phyloP scores from a whole-genome alignment of 2,888 invertebrate species.

The Brachypalpus laphriformis region DNA sequence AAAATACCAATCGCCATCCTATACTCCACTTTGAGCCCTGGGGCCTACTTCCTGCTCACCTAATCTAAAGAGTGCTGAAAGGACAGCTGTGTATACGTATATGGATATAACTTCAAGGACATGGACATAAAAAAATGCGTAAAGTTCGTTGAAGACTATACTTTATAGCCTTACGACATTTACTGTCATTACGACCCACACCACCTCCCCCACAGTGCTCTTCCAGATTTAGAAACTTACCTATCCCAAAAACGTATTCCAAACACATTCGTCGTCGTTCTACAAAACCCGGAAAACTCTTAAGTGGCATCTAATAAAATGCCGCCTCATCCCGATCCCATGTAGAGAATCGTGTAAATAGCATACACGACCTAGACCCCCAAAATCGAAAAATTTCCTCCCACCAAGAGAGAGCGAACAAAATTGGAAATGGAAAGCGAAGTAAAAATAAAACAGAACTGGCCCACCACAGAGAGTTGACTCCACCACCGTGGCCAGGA shows the following conservation, averaged over 20 bases:
- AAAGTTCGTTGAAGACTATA: background rate
- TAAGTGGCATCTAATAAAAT: slow-evolving; percentile 26
- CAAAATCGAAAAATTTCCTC: slow-evolving; percentile 10
- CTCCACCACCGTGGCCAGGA: background rate
- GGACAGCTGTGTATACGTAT: background rate
- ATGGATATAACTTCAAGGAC: slow-evolving; percentile 1
- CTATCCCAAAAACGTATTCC: slow-evolving; percentile 39
- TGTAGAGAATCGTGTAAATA: background rate
- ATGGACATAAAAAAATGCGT: slow-evolving; percentile 2
- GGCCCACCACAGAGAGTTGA: slow-evolving; percentile 40
- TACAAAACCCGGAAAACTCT: slow-evolving; percentile 21
- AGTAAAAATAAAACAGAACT: slow-evolving; percentile 14
- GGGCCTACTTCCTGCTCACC: background rate
- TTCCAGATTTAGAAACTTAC: slow-evolving; percentile 51
- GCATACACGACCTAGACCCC: slow-evolving; percentile 22
- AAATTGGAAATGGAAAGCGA: background rate
- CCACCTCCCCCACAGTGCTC: background rate
- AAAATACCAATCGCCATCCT: too few species aligned
- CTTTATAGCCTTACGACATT: background rate
- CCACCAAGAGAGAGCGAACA: slow-evolving; percentile 9
- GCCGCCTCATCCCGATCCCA: background rate
- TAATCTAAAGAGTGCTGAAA: background rate
- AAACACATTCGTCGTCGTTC: slow-evolving; percentile 23
- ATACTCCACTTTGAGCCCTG: too few species aligned
- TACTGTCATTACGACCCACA: background rate